phyloP scores from a whole-genome alignment of 2,113 vertebrate species.

The Carlito syrichta region DNA sequence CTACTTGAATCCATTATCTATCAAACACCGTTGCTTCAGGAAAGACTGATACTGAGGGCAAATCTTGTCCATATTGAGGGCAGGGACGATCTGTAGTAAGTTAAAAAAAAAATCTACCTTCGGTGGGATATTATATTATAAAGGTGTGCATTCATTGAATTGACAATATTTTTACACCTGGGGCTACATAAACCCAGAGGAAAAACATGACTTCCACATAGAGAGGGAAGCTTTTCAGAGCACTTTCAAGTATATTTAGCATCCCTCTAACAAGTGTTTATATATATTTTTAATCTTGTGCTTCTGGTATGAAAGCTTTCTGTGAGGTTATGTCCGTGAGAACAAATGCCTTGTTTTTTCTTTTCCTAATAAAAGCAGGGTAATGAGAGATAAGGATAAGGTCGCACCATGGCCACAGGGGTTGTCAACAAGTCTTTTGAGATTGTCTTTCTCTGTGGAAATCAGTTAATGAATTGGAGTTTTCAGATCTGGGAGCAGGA shows the following conservation, averaged over 20 bases:
- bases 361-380: conserved; percentile 53
- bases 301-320: conserved; percentile 55
- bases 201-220: background rate
- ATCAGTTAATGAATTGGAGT: conserved; percentile 70
- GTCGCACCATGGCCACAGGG: background rate
- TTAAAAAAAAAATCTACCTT: background rate
- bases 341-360: conserved; percentile 49
- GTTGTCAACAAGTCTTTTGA: conserved; percentile 60
- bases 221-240: background rate
- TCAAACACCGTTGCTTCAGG: background rate
- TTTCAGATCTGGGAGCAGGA: conserved; percentile 51
- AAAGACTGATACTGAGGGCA: background rate
- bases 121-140: too few relatives aligned
- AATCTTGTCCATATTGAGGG: background rate
- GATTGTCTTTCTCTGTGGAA: conserved; percentile 53
- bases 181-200: background rate
- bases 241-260: conserved; percentile 37
- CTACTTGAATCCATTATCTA: background rate
- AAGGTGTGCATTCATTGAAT: background rate
- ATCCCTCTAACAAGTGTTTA: conserved; percentile 10
- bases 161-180: background rate
- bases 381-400: conserved; percentile 64
- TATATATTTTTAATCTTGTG: conserved; percentile 50
- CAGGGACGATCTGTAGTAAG: background rate
- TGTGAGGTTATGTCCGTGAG: conserved; percentile 52